Evolutionary conservation across 2,113 vertebrate species (phyloP), one percentile per base, ranked within the genome.

Genomic region (Oreocharis arfaki): DNA sequence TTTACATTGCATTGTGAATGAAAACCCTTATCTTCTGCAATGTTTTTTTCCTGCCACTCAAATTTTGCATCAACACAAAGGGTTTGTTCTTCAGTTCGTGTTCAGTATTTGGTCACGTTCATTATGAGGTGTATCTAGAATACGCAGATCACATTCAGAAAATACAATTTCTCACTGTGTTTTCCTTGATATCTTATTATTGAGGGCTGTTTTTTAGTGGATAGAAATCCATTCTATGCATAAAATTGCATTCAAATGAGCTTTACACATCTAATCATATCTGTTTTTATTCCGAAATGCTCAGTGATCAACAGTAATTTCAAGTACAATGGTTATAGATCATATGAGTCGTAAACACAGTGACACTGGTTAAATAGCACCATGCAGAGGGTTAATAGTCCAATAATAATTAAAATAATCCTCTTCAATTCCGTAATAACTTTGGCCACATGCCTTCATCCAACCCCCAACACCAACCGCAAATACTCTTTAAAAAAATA

Each of bases 51-150:
- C 79, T 97, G 85, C 94, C 91, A 78, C 77, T 97, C 91, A 97
- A 92, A 96, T 92, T 96, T 96, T 97, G 76, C 78, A 97, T 94
- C 64, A 88, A 76, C 93, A 96, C 76, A 96, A 96, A 96, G 89
- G 94, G 74, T 95, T 95, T 92, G 86, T 96, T 97, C 87, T 92
- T 96, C 74, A 89, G 73, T 96, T 95, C 59, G 57, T 95, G 83
- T 95, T 97, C 93, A 81, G 95, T 96, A 76, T 97, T 97, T 95
- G 90, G 78, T 95, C 90, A 88, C 37, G 39, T 95, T 96, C 86
- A 71, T 95, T 95, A 87, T 97, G 74, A 94, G 88, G 22, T 93
- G 49, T 91, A 89, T 90, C 68, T 90, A 68, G 88, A 95, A 95
- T 93, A 88, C 88, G 89, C 78, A 87, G 74, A 95, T 91, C 88